Evolutionary conservation across 2,888 invertebrate species (phyloP), one percentile per base, ranked within the genome.

Genomic region (Amiota mariae): DNA sequence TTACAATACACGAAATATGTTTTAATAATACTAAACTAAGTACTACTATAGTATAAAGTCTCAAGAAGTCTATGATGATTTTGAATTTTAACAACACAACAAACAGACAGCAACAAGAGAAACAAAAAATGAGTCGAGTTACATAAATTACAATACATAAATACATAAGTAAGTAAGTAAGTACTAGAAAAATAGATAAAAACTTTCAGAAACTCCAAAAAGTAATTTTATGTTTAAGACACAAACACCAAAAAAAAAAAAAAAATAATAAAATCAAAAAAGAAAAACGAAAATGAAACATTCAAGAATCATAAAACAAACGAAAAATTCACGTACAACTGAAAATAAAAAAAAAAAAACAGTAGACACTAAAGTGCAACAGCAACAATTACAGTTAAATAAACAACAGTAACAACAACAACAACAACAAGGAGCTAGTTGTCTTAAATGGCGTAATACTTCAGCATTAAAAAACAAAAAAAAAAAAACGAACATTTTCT

Each of bases 31-130:
- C 75, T 56, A 13, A 81, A 74, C 75, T 68, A 68, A 36, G 6
- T 36, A 36, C 36, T 36, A 36, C 36, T 6, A 36, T 6, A 36
- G 36, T 36, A n/a, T n/a, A 2, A 36, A 36, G 36, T 36, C 36
- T 36, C 36, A 24, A 24, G 24, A 36, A 36, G 36, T 36, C 36
- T 36, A 36, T 36, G 36, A 72, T 73, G 75, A 79, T 82, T 85
- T 81, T 75, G 85, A 79, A 85, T 82, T 85, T 77, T 75, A 75
- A 84, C 76, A 75, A 82, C n/a, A 67, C 67, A 47, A 49, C 48
- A 85, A 1, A 76, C 74, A 78, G 75, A n/a, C 82, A 76, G 82
- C 78, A 73, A 79, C 48, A 57, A 46, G 68, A 49, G 13, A 57
- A 36, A 75, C 11, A 71, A 61, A n/a, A n/a, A 76, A 75, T 72